Base-by-base conservation (phyloP, 92 coral and sea anemone species). In the Porites lobata region DNA sequence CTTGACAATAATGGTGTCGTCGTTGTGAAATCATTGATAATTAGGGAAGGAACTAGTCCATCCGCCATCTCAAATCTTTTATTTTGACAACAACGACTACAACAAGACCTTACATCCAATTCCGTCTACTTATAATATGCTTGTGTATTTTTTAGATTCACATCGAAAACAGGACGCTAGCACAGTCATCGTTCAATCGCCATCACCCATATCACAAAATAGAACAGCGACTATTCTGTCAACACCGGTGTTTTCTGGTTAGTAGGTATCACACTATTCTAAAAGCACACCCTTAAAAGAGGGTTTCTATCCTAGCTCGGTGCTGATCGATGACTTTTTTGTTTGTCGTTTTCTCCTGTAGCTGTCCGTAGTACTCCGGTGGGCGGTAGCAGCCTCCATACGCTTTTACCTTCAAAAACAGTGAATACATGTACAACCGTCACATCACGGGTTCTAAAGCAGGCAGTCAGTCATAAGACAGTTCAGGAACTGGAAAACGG, bases 401-500 rank as follows among this genome's bases (percentile, higher is more conserved):
- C 8, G 2, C 4, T 14, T 7, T 22, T 61, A 24, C 50, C 50
- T 8, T 15, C 70, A 13, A 58, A 17, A 21, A 73, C 80, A 29
- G 32, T 71, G 8, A 72, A 47, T 8, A 22, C 24, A 22, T 22
- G 24, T 22, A 59, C 59, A 51, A 21, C 86, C 53, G 72, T 47
- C 47, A 50, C 24, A 47, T 1, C 87, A 12, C 12, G 61, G 29
- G 66, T 63, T 61, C 15, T 20, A 3, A 61, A 22, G 6, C 15
- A n/a, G 50, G 81, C 4, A 8, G 8, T 1, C 24, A 52, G 26
- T 51, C 54, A 52, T 3, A 70, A 70, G 32, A 67, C 85, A 18
- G 85, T 81, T 4, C 51, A 81, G 26, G 77, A 81, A 81, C 77
- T 81, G 53, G 77, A 81, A 56, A 51, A 22, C 56, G 85, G 85